A percentile compares a stretch with the other conserved stretches of the same genome.
phyloP scores from a whole-genome alignment of 2,888 invertebrate species.

The Mythimna albipuncta region DNA sequence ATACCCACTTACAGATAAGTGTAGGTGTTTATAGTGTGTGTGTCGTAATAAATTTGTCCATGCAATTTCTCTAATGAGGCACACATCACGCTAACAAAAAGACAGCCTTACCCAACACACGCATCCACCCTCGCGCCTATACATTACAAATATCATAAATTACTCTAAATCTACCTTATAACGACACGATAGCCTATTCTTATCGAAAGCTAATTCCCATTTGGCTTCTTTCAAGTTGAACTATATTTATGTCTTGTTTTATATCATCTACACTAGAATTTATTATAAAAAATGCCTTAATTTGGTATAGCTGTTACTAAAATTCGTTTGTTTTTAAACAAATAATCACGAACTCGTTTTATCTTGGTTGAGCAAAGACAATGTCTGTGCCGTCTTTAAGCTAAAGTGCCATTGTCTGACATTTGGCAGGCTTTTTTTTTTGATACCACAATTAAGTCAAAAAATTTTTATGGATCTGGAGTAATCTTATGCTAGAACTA shows the following conservation, averaged over 20 bases:
- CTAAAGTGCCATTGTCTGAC: no score
- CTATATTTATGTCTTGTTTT: constrained; percentile 88
- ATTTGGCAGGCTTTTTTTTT: no score
- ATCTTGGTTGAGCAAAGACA: constrained; percentile 65
- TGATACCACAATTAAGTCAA: no score
- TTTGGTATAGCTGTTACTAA: constrained; percentile 85
- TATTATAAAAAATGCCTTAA: constrained; percentile 81
- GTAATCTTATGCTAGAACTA: no score
- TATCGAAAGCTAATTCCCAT: constrained; percentile 87
- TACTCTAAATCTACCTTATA: constrained; percentile 63
- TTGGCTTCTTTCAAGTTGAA: constrained; percentile 91
- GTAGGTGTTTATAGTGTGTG: not conserved
- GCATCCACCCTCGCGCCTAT: constrained; percentile 49
- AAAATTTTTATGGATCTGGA: no score
- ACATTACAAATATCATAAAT: constrained; percentile 64
- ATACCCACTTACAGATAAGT: not conserved
- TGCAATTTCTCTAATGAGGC: constrained; percentile 82
- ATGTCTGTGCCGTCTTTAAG: not conserved
- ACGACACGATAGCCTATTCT: constrained; percentile 68
- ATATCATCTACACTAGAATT: constrained; percentile 76
- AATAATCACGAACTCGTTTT: constrained; percentile 64
- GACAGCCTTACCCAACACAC: constrained; percentile 77
- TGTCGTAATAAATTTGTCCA: constrained; percentile 56
- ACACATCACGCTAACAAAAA: constrained; percentile 85
- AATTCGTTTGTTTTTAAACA: constrained; percentile 71